phyloP scores from a whole-genome alignment of 2,797 vertebrate species.

The Chiroxiphia lanceolata region DNA sequence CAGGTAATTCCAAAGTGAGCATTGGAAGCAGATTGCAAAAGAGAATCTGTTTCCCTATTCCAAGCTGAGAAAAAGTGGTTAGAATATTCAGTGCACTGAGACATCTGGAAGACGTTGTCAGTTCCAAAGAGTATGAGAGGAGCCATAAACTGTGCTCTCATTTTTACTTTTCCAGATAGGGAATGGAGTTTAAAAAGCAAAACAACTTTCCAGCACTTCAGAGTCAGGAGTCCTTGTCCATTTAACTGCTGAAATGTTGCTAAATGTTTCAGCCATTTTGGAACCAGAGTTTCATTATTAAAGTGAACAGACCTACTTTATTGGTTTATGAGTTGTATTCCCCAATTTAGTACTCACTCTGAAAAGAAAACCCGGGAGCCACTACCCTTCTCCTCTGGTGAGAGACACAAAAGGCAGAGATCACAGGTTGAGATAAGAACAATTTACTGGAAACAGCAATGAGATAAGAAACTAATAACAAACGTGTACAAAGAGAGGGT shows the following conservation, averaged over 20 bases:
- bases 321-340: not conserved
- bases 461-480: not conserved
- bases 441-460: not conserved
- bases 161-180: not conserved
- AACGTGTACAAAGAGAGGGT: not conserved
- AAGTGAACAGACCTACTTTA: not conserved
- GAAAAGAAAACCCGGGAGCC: not conserved
- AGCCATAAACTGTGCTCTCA: not conserved
- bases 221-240: not conserved
- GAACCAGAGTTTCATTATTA: not conserved
- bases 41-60: not conserved
- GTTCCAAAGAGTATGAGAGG: not conserved
- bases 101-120: slow-evolving; percentile 5
- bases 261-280: not conserved
- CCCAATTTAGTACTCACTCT: not conserved
- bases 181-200: not conserved
- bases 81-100: not conserved
- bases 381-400: not conserved
- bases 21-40: not conserved
- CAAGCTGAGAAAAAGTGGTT: not conserved
- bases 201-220: not conserved
- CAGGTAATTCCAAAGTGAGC: not conserved
- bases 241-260: not conserved
- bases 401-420: not conserved
- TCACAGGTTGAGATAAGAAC: not conserved